Conservation (phyloP, 1,140 invertebrate species). For the Plectus sambesii region DNA sequence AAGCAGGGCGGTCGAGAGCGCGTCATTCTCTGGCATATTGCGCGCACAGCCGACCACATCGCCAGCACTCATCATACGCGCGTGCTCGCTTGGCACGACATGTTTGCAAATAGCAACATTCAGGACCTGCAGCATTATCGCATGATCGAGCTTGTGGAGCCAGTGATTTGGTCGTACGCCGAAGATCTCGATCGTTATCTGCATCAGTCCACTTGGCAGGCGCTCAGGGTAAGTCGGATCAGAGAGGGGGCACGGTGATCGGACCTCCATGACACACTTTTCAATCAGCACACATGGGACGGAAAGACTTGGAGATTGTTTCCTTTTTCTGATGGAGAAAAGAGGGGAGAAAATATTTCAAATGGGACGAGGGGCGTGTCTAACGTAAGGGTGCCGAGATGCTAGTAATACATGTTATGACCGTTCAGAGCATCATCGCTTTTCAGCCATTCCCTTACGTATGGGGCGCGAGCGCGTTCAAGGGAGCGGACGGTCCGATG, state of each 20-base stretch:
- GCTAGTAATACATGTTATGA: too few species aligned
- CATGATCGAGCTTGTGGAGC: conserved; percentile 33
- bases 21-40: conserved; percentile 39
- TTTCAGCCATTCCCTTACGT: conserved; percentile 63
- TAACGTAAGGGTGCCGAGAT: too few species aligned
- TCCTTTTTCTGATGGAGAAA: too few species aligned
- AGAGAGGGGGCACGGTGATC: conserved; percentile 31
- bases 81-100: conserved; percentile 44
- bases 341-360: too few species aligned
- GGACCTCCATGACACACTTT: conserved; percentile 26
- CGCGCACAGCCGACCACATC: conserved; percentile 32
- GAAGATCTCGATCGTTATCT: conserved; percentile 42
- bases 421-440: too few species aligned
- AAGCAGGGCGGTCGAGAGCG: conserved; percentile 20
- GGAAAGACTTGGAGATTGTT: too few species aligned
- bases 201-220: conserved; percentile 35
- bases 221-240: conserved; percentile 23
- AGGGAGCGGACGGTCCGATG: conserved; percentile 52
- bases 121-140: conserved; percentile 16
- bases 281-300: too few species aligned
- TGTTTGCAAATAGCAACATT: conserved; percentile 22
- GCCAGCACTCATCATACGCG: conserved; percentile 29
- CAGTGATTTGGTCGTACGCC: conserved; percentile 43
- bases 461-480: conserved; percentile 86
- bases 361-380: too few species aligned